These are phyloP conservation scores for Mantis religiosa DNA, from an alignment of 2,888 invertebrate genomes.

Conservation along the genomic window DNA sequence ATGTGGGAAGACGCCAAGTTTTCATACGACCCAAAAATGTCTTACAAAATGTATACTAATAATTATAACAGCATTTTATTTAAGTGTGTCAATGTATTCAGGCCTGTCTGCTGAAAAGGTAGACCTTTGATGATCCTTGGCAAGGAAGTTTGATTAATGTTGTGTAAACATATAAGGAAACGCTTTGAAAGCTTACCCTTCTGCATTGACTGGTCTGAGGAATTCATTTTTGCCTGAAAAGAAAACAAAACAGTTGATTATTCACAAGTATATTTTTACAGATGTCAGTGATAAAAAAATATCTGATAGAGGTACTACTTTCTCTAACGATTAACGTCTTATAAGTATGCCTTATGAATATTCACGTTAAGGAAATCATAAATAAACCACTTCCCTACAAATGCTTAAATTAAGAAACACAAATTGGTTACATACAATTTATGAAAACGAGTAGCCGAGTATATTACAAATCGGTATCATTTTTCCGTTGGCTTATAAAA, in stretches of 20 bases:
- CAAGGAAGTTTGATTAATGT: not conserved
- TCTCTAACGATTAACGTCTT: too few species aligned
- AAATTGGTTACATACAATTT: too few species aligned
- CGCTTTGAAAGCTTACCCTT: constrained; percentile 39
- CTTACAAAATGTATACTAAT: not conserved
- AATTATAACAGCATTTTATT: not conserved
- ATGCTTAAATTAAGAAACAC: too few species aligned
- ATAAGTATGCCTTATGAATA: too few species aligned
- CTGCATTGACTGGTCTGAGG: constrained; percentile 51
- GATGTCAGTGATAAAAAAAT: not conserved
- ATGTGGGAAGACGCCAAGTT: not conserved
- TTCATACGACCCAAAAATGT: not conserved
- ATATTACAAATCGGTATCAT: too few species aligned
- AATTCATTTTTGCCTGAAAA: constrained; percentile 61
- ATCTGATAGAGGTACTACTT: too few species aligned
- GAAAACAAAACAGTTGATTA: not conserved
- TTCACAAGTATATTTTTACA: not conserved
- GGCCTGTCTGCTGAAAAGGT: not conserved
- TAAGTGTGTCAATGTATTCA: not conserved
- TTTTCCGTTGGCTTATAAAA: too few species aligned
- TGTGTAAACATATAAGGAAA: not conserved
- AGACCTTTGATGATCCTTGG: not conserved
- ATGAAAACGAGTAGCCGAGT: too few species aligned
- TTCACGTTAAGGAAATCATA: too few species aligned
- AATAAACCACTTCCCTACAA: too few species aligned